These are phyloP conservation scores for Bos taurus DNA, from an alignment of 2,113 vertebrate genomes.

Conservation along the genomic window DNA sequence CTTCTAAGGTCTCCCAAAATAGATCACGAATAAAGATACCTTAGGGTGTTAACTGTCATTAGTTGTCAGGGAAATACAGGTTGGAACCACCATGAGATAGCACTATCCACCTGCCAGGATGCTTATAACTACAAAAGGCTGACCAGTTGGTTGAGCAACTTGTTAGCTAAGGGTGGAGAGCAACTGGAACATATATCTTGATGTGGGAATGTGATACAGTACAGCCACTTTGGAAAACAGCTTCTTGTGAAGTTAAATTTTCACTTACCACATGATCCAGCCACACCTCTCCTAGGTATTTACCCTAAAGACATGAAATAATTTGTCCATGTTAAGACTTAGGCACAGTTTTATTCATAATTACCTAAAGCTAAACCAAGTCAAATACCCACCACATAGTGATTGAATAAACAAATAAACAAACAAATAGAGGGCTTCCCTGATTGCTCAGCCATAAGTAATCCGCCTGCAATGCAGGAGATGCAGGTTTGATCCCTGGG, in stretches of 20 bases:
- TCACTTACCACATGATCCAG: not conserved
- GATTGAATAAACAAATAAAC: not conserved
- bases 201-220: not conserved
- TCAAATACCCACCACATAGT: not conserved
- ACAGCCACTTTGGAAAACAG: not conserved
- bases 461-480: not conserved
- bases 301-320: not conserved
- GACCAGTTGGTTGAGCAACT: not conserved
- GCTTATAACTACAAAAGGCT: not conserved
- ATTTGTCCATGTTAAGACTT: not conserved
- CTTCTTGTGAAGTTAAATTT: not conserved
- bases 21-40: not conserved
- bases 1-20: not conserved
- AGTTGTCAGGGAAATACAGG: not conserved
- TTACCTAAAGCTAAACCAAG: not conserved
- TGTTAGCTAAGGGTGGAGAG: not conserved
- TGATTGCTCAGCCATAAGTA: not conserved
- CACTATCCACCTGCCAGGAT: not conserved
- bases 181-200: not conserved
- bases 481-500: not conserved
- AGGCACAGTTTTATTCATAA: not conserved
- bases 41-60: not conserved
- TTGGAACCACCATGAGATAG: not conserved
- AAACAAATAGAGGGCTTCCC: not conserved
- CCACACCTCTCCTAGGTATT: not conserved